Conservation (phyloP, 2,888 invertebrate species). For the Gibbula magus region DNA sequence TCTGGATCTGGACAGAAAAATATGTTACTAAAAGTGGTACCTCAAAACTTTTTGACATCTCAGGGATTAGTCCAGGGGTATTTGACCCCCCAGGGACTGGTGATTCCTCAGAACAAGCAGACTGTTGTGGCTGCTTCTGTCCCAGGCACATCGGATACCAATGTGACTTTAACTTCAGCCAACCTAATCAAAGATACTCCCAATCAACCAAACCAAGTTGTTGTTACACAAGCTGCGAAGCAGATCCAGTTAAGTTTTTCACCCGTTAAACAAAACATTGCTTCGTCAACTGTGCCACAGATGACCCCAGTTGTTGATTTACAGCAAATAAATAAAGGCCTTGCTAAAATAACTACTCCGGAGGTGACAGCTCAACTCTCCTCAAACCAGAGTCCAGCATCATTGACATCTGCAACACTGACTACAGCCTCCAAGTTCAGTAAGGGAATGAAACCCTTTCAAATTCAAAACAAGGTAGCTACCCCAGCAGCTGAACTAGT, state of each 20-base stretch:
- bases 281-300: not conserved
- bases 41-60: constrained; percentile 47
- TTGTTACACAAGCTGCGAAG: not conserved
- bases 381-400: not conserved
- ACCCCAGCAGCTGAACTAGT: constrained; percentile 41
- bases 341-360: not conserved
- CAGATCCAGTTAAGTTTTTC: constrained; percentile 4
- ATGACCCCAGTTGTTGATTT: not conserved
- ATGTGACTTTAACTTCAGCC: not conserved
- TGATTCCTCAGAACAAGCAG: constrained; percentile 41
- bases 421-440: not conserved
- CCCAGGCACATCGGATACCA: not conserved
- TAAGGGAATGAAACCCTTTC: not conserved
- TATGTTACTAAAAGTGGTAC: constrained; percentile 49
- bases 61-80: constrained; percentile 56
- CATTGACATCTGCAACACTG: not conserved
- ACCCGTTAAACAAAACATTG: not conserved
- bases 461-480: not conserved
- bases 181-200: not conserved
- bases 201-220: not conserved
- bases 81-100: constrained; percentile 54
- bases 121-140: not conserved
- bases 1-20: constrained; percentile 42
- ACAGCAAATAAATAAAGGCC: not conserved
- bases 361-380: not conserved